Conservation (phyloP, 2,888 invertebrate species). For the Drosophila heteroneura region DNA sequence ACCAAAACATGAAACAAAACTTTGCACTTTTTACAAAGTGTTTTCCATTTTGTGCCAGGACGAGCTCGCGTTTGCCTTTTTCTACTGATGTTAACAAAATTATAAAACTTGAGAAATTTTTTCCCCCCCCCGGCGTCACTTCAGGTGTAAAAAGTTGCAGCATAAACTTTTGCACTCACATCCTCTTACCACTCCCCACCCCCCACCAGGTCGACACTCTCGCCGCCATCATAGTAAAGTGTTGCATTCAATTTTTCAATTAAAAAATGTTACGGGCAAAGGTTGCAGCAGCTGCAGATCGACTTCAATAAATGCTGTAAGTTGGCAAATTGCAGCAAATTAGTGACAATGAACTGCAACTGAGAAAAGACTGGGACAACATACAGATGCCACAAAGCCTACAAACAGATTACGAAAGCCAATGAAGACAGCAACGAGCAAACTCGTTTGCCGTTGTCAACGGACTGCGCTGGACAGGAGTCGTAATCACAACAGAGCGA, state of each 20-base stretch:
- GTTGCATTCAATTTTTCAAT: constrained; percentile 72
- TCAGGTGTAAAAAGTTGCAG: constrained; percentile 74
- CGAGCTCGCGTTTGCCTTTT: constrained; percentile 24
- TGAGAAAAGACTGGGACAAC: not conserved
- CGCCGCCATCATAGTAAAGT: constrained; percentile 14
- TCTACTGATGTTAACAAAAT: constrained; percentile 71
- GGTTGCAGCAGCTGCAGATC: constrained; percentile 11
- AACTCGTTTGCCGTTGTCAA: constrained; percentile 32
- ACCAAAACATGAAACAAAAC: constrained; percentile 70
- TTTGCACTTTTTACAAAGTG: constrained; percentile 65
- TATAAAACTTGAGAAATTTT: constrained; percentile 75
- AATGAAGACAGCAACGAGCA: constrained; percentile 35
- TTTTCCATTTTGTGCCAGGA: constrained; percentile 43
- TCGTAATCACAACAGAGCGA: constrained; percentile 73
- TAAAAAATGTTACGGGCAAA: constrained; percentile 39
- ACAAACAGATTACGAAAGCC: constrained; percentile 54
- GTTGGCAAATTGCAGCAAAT: constrained; percentile 57
- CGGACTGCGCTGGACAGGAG: constrained; percentile 17
- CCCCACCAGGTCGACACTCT: not conserved
- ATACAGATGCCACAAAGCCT: constrained; percentile 15
- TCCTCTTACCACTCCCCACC: not conserved
- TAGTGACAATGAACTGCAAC: constrained; percentile 45
- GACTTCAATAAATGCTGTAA: constrained; percentile 39
- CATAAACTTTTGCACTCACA: constrained; percentile 46
- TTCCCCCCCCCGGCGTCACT: constrained; percentile 32